These are phyloP conservation scores for Salarias fasciatus DNA, from an alignment of 2,797 vertebrate species.

Conservation along the genomic window DNA sequence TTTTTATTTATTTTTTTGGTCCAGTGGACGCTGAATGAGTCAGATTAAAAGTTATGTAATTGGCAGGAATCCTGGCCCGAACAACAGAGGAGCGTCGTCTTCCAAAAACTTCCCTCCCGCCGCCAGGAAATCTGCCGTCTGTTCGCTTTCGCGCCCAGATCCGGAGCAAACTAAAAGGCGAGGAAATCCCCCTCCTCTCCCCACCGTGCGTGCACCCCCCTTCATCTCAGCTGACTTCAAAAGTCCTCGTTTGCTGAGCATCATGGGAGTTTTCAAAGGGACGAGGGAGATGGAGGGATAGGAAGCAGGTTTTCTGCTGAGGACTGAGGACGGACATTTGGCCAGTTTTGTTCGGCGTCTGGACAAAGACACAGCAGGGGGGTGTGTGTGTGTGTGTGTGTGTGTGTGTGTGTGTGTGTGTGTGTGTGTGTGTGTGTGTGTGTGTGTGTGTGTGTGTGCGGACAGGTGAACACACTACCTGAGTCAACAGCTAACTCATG, in stretches of 20 bases:
- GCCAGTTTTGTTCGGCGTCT: slow-evolving; percentile 34
- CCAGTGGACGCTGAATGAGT: no score
- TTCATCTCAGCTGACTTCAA: slow-evolving; percentile 48
- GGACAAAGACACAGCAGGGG: slow-evolving; percentile 55
- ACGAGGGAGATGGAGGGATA: slow-evolving; percentile 22
- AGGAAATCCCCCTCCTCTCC: slow-evolving; percentile 36
- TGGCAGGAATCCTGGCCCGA: no score
- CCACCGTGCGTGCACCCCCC: no score
- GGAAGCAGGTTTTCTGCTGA: slow-evolving; percentile 43
- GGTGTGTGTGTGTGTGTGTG: slow-evolving; percentile 22
- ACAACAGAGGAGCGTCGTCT: slow-evolving; percentile 24
- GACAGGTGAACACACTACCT: slow-evolving; percentile 65
- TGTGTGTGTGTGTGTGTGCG: slow-evolving; percentile 38
- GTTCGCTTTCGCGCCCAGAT: slow-evolving; percentile 53
- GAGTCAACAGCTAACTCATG: slow-evolving; percentile 74
- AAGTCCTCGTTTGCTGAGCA: slow-evolving; percentile 58
- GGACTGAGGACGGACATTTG: slow-evolving; percentile 45
- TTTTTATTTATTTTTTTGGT: no score
- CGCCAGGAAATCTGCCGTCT: slow-evolving; percentile 45
- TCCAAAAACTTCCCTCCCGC: slow-evolving; percentile 3
- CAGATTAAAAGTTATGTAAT: slow-evolving; percentile 49
- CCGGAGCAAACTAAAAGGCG: slow-evolving; percentile 27
- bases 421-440: slow-evolving; percentile 31
- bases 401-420: slow-evolving; percentile 22
- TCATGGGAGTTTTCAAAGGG: slow-evolving; percentile 72